Percentiles rank a stretch among this genome's conserved stretches.
Evolutionary conservation across 1,140 invertebrate species (phyloP).

Genomic region (Lepidurus couesii): DNA sequence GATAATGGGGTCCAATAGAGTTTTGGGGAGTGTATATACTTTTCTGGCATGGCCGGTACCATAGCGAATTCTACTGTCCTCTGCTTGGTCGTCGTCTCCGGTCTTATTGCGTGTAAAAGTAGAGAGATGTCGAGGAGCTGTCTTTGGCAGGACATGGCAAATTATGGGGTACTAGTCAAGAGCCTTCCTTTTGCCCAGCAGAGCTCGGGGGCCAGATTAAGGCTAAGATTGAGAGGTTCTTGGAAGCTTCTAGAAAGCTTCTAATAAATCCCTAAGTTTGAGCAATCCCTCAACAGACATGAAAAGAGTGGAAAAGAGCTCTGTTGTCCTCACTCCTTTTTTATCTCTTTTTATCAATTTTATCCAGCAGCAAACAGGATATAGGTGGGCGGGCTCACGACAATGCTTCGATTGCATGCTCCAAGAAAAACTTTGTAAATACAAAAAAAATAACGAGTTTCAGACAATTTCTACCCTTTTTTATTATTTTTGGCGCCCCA

Average conservation of each 20-base stretch:
- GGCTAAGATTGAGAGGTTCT: not conserved
- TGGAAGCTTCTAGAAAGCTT: not conserved
- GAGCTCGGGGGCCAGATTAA: not conserved
- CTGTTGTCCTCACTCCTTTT: not conserved
- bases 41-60: not conserved
- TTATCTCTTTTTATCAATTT: no score
- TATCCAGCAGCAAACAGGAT: no score
- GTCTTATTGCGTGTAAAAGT: slow-evolving; percentile 12
- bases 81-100: not conserved
- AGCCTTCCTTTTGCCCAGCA: not conserved
- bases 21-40: not conserved
- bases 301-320: not conserved
- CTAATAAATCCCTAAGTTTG: not conserved
- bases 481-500: no score
- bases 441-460: no score
- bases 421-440: no score
- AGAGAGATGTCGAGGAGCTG: not conserved
- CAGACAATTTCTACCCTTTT: no score
- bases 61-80: not conserved
- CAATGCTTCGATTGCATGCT: no score
- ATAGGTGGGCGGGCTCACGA: no score
- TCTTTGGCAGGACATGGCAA: slow-evolving; percentile 14
- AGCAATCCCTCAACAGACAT: not conserved
- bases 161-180: slow-evolving; percentile 13
- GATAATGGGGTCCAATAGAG: slow-evolving; percentile 5